Conservation (phyloP, 2,888 invertebrate species). For the Sinotaia quadrata region DNA sequence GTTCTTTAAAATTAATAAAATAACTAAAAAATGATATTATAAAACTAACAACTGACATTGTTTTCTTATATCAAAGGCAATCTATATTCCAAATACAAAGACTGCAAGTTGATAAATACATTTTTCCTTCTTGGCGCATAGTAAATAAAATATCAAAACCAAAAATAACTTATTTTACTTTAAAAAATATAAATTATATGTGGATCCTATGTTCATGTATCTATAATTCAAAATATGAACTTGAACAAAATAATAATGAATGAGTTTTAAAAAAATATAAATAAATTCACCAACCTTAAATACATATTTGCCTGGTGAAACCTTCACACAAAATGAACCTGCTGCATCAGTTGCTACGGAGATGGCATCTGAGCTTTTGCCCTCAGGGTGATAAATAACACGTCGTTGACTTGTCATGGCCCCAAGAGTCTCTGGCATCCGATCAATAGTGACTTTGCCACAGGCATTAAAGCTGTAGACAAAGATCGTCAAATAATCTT, state of each 20-base stretch:
- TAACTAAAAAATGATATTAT: no score
- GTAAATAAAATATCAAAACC: no score
- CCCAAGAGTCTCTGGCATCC: slow-evolving; percentile 63
- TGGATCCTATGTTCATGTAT: neutral
- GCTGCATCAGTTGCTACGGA: slow-evolving; percentile 71
- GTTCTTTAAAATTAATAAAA: no score
- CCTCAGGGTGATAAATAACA: slow-evolving; percentile 59
- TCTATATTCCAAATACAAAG: no score
- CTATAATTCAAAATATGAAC: neutral
- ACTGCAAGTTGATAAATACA: no score
- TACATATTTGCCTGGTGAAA: slow-evolving; percentile 83
- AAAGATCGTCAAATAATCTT: no score
- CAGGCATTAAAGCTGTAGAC: slow-evolving; percentile 79
- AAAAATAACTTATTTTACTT: no score
- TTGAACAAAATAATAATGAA: slow-evolving; percentile 5
- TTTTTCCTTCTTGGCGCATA: no score
- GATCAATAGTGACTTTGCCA: slow-evolving; percentile 68
- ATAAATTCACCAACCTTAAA: slow-evolving; percentile 66
- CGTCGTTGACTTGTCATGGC: slow-evolving; percentile 52
- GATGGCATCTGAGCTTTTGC: slow-evolving; percentile 56
- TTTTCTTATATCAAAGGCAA: no score
- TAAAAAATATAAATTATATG: neutral
- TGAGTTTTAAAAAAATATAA: no score
- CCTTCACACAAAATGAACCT: slow-evolving; percentile 84
- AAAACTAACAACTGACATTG: no score